Percentiles rank a stretch among this genome's conserved stretches.
Evolutionary conservation across 2,113 vertebrate species (phyloP).

Genomic region (Pteruthius melanotis): DNA sequence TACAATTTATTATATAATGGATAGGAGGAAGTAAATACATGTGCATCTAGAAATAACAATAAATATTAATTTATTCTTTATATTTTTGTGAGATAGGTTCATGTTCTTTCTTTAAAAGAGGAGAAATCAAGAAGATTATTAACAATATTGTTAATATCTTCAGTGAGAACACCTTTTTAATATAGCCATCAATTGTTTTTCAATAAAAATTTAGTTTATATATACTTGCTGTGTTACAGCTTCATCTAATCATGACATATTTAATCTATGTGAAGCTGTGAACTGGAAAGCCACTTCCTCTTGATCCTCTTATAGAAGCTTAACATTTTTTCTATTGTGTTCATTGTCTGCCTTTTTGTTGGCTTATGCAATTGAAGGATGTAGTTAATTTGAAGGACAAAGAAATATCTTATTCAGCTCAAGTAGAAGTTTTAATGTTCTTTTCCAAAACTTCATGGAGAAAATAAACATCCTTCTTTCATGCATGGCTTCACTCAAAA

Average conservation of each 20-base stretch:
- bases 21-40: not conserved
- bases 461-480: not conserved
- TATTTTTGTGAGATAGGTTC: not conserved
- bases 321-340: not conserved
- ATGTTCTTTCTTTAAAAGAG: not conserved
- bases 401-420: not conserved
- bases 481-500: slow-evolving; percentile 14
- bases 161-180: not conserved
- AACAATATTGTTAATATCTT: not conserved
- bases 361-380: not conserved
- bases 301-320: not conserved
- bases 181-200: not conserved
- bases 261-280: not conserved
- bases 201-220: not conserved
- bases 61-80: not conserved
- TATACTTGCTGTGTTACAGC: not conserved
- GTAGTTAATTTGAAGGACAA: not conserved
- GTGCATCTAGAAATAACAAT: not conserved
- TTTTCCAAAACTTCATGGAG: not conserved
- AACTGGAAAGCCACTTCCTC: not conserved
- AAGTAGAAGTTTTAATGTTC: not conserved
- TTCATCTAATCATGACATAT: not conserved
- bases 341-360: not conserved
- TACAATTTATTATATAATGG: not conserved
- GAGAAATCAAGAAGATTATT: not conserved